Conservation (phyloP, 1,140 invertebrate species). For the Sitophilus oryzae region DNA sequence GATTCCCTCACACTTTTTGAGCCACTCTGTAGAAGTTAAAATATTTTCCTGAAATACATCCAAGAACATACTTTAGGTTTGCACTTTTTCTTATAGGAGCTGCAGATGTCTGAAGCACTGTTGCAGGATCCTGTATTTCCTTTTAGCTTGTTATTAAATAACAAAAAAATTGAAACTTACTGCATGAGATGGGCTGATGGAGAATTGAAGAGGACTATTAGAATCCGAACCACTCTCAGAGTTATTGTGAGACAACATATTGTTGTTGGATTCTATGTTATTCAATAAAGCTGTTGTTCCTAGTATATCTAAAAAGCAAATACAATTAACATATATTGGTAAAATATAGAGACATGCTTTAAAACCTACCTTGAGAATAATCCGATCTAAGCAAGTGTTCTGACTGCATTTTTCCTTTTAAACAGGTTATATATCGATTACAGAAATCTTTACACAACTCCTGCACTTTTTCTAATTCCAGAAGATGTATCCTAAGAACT, state of each 20-base stretch:
- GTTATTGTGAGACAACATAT: conserved; percentile 41
- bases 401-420: conserved; percentile 96
- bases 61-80: too few relatives aligned
- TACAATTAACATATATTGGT: background rate
- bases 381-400: conserved; percentile 81
- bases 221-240: conserved; percentile 43
- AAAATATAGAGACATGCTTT: background rate
- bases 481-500: conserved; percentile 90
- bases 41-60: too few relatives aligned
- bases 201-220: conserved; percentile 44
- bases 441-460: conserved; percentile 97
- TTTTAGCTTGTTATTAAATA: too few relatives aligned
- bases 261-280: conserved; percentile 40
- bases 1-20: too few relatives aligned
- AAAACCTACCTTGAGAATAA: conserved; percentile 50
- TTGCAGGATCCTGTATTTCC: too few relatives aligned
- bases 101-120: too few relatives aligned
- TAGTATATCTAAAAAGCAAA: conserved; percentile 29
- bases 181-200: conserved; percentile 39
- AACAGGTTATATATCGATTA: conserved; percentile 89
- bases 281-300: conserved; percentile 30
- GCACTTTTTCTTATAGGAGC: too few relatives aligned
- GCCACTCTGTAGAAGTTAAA: too few relatives aligned
- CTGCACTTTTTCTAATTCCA: conserved; percentile 94
- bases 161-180: too few relatives aligned